Evolutionary conservation across 2,888 invertebrate species (phyloP), one percentile per base, ranked within the genome.

Genomic region (Phoenoteleia sp.): DNA sequence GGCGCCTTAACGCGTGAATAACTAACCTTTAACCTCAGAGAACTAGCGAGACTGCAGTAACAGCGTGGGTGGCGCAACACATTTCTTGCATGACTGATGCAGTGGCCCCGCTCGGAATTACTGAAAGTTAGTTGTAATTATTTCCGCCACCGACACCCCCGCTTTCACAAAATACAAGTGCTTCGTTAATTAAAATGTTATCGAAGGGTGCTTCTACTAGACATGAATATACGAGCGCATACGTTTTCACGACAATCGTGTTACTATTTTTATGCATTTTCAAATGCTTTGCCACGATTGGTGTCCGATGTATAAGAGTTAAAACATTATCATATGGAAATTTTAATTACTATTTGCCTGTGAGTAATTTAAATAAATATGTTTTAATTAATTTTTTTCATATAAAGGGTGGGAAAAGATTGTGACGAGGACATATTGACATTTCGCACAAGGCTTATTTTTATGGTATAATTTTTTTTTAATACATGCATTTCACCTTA

Each of bases 1-100:
- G 92, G 92, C 92, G 92, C 92, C 92, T 91, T 90, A 89, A 91
- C 91, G 92, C 92, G 90, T 91, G 91, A 92, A 92, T 92, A 91
- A 91, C 91, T 90, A 92, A 92, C 92, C 91, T 92, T 90, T 92
- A 91, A 88, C 90, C 91, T 85, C 87, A 69, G 25, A 66, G 77
- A 82, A 76, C 76, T 83, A 85, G 87, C 86, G 87, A 87, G 84
- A 84, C 87, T 87, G 82, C 60, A 52, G 66, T 86, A 81, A 36
- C 87, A 29, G 91, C 91, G 92, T 92, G 92, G 92, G 92, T 92
- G 92, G 92, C 90, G 89, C 88, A 90, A 77, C 82, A 82, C 85
- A 89, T 92, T 92, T 92, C 91, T 92, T 91, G 91, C 92, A 89
- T 88, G 90, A 88, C 89, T 89, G 89, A 87, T 89, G 81, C 69